Evolutionary conservation across 2,113 vertebrate species (phyloP), one percentile per base, ranked within the genome.

Genomic region (Ornithorhynchus anatinus): DNA sequence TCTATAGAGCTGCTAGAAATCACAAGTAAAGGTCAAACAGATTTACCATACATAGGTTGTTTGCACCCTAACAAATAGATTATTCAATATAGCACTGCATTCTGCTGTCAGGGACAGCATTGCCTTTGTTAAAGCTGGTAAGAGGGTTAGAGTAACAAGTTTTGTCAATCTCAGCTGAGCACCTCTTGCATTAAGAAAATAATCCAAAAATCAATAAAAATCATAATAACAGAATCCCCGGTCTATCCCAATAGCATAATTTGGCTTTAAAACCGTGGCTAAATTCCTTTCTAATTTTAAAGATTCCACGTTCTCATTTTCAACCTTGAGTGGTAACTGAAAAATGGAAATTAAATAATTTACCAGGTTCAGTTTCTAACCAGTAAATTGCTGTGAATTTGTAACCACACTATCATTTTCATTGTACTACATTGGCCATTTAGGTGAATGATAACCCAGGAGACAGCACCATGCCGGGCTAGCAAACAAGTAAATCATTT

Each of bases 401-500:
- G 76, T 86, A 88, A 84, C 77, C 0, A 5, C 44, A 39, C 77
- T 68, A 83, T 89, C 81, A 78, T 84, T 82, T 88, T 87, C 86
- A 85, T 88, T 88, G 86, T 84, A 82, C 81, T 84, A 78, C 74
- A 76, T 48, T 84, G 84, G 80, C 84, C 78, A 76, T 89, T 89
- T 82, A 82, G 56, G 80, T 82, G 85, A 89, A 59, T 84, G 81
- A 89, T 86, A 86, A 86, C 80, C 75, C 79, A 79, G 67, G 82
- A 87, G 81, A 88, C 80, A 87, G 85, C 79, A 86, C 81, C 86
- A 84, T 60, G 85, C 77, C 69, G 86, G 81, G 74, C 79, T 86
- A 75, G 76, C 69, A 88, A 89, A 85, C 84, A 88, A 86, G 86
- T 89, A 88, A 88, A 89, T 90, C 85, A 88, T 77, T 84, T 86